These are phyloP conservation scores for Platerodrilus igneus DNA, from an alignment of 2,888 invertebrate species.

Conservation along the genomic window DNA sequence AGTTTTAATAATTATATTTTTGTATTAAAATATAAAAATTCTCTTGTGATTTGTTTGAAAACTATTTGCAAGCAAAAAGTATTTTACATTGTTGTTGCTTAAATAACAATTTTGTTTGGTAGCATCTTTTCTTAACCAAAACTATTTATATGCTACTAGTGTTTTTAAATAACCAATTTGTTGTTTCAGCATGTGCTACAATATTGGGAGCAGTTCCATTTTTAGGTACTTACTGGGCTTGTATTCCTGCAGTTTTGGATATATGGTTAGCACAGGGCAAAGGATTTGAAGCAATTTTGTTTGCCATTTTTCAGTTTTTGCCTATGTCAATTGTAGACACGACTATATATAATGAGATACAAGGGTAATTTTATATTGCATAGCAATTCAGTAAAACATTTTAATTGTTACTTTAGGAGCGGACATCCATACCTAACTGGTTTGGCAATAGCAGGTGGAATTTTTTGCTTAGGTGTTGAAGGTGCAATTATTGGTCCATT, in stretches of 20 bases:
- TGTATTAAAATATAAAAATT: too few relatives aligned
- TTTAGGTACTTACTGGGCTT: slow-evolving; percentile 93
- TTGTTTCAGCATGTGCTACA: slow-evolving; percentile 73
- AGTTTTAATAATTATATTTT: too few relatives aligned
- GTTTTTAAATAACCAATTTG: too few relatives aligned
- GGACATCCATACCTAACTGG: slow-evolving; percentile 97
- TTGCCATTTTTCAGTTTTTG: slow-evolving; percentile 80
- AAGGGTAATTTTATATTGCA: slow-evolving; percentile 64
- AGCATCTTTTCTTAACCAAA: too few relatives aligned
- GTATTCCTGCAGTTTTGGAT: slow-evolving; percentile 89
- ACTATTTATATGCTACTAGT: too few relatives aligned
- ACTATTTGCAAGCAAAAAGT: neutral
- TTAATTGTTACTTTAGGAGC: slow-evolving; percentile 48
- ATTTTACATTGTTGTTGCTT: slow-evolving; percentile 12
- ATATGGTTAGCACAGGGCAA: slow-evolving; percentile 90
- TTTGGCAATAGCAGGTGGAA: slow-evolving; percentile 94
- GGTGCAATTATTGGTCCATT: slow-evolving; percentile 97
- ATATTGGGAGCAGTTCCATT: slow-evolving; percentile 94
- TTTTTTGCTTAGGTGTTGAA: slow-evolving; percentile 94
- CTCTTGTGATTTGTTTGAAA: too few relatives aligned
- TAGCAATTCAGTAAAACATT: neutral
- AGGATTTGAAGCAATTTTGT: slow-evolving; percentile 71
- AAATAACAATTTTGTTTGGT: too few relatives aligned
- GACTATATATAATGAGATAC: slow-evolving; percentile 94
- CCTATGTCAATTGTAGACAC: slow-evolving; percentile 92